Evolutionary conservation across 2,113 vertebrate genomes (phyloP).

Genomic region (Panurus biarmicus): DNA sequence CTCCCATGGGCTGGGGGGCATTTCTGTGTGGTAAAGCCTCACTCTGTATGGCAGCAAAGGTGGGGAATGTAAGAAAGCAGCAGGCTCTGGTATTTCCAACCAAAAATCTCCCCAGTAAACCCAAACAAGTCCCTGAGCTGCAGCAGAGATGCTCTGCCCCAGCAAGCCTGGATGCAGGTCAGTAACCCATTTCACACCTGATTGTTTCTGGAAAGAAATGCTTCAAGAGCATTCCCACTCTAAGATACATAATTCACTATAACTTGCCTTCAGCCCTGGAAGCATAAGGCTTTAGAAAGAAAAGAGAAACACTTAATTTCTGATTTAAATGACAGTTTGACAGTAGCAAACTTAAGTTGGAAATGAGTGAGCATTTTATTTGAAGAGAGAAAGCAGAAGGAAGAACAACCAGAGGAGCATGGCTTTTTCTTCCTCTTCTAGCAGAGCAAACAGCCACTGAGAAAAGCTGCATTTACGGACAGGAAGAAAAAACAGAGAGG

Average conservation of each 20-base stretch:
- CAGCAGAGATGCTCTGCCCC: not conserved
- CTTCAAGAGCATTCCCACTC: not conserved
- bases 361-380: not conserved
- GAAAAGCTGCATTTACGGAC: not conserved
- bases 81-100: not conserved
- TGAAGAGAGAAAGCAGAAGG: not conserved
- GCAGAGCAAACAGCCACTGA: not conserved
- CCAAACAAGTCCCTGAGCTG: not conserved
- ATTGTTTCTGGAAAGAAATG: not conserved
- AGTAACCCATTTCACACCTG: not conserved
- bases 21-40: not conserved
- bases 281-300: not conserved
- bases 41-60: not conserved
- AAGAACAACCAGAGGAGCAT: not conserved
- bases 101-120: not conserved
- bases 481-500: not conserved
- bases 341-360: not conserved
- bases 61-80: not conserved
- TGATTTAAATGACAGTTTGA: not conserved
- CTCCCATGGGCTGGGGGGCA: not conserved
- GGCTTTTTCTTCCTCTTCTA: not conserved
- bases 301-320: not conserved
- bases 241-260: not conserved
- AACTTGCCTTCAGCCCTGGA: not conserved
- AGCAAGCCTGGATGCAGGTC: not conserved